phyloP scores from a whole-genome alignment of 1,140 invertebrate genomes.

The Sycophaga agraensis region DNA sequence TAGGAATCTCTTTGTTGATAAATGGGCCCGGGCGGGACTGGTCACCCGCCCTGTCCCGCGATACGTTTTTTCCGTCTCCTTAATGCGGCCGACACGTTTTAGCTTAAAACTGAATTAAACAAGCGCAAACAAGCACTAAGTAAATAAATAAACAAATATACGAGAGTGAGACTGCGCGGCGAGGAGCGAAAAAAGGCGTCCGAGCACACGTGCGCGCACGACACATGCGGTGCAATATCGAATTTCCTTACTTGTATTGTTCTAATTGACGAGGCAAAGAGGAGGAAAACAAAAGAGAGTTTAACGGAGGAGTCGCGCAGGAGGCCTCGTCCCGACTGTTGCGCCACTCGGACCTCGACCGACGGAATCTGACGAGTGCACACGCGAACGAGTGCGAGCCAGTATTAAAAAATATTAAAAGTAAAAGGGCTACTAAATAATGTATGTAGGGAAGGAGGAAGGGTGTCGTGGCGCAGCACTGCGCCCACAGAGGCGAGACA shows the following conservation, averaged over 20 bases:
- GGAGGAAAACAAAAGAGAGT: constrained; percentile 12
- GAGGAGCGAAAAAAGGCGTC: constrained; percentile 26
- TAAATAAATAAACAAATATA: constrained; percentile 13
- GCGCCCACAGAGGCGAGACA: too few relatives aligned
- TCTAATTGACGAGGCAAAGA: background rate
- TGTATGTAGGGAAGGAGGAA: constrained; percentile 6
- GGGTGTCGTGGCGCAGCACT: constrained; percentile 18
- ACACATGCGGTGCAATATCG: constrained; percentile 49
- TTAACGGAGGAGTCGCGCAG: too few relatives aligned
- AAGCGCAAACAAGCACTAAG: background rate
- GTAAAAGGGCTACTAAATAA: constrained; percentile 16
- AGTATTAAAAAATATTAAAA: too few relatives aligned
- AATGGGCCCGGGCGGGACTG: constrained; percentile 37
- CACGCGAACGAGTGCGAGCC: constrained; percentile 6
- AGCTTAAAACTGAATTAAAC: constrained; percentile 8
- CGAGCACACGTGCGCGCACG: constrained; percentile 39
- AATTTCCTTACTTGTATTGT: constrained; percentile 32
- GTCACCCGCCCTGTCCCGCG: constrained; percentile 27
- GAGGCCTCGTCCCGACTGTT: constrained; percentile 5
- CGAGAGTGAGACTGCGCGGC: constrained; percentile 29
- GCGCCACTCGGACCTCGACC: constrained; percentile 20
- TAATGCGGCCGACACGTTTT: constrained; percentile 22
- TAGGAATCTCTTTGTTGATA: constrained; percentile 57
- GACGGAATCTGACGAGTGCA: constrained; percentile 8
- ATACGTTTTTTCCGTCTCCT: constrained; percentile 24